Evolutionary conservation across 2,797 vertebrate species (phyloP), one percentile per base, ranked within the genome.

Genomic region (Gallinago nigripennis): DNA sequence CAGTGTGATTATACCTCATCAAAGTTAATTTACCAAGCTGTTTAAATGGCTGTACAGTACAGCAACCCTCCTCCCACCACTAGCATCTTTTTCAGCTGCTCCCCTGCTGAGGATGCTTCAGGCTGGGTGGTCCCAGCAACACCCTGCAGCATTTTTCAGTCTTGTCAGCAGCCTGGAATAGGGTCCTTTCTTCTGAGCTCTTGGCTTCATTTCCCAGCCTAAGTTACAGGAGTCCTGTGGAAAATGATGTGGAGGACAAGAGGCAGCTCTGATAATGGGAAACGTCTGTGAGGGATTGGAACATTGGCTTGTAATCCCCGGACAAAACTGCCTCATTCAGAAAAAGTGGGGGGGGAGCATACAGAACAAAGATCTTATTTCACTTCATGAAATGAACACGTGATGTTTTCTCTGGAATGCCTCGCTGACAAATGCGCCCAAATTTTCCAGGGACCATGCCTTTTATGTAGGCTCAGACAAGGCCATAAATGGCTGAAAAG

Each of bases 331-430:
- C 93, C 96, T 97, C 91, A 93, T 95, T 95, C 88, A 95, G 95
- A 94, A 95, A 82, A 91, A 92, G 54, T 17, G 1, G 20, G 33
- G 35, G 39, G 61, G 28, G n/a, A 75, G 71, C 88, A 35, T 17
- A 31, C 83, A 95, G 96, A 88, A 95, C 90, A 96, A 95, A 94
- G 95, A 85, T 95, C 90, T 88, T 92, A 77, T 94, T 97, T 96
- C 95, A 95, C 72, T 94, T 96, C 61, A 16, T 92, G 84, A 85
- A 95, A 82, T 0, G 25, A 85, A 54, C 94, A 96, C n/a, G 82
- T 96, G 89, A 94, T 95, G 75, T 97, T 96, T 96, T 94, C 81
- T 95, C 90, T 95, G 95, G 95, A 97, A 96, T 81, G 88, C 65
- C 84, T 95, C 4, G 1, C 88, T 93, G 88, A 90, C 64, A 77